Base-by-base conservation (phyloP, 2,797 vertebrate species). In the Poeciliopsis infans region DNA sequence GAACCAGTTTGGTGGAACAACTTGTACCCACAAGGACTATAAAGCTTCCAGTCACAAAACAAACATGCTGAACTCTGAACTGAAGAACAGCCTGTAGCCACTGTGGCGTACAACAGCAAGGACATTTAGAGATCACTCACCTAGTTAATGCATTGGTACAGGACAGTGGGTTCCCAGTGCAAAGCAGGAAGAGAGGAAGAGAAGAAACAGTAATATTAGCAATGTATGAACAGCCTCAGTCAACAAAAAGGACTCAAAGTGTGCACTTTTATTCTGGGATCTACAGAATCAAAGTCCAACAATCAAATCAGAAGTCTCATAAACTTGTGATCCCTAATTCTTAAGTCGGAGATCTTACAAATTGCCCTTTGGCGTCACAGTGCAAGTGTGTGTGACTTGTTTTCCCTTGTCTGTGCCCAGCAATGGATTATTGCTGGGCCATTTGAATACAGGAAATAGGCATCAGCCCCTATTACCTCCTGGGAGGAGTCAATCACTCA, bases 91-190 rank as follows among this genome's bases (percentile, higher is more conserved):
- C 5, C 13, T 47, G 33, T 20, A 33, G 1, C 28, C 28, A 66
- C n/a, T 39, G 33, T 20, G 16, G 8, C 3, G 47, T 43, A 70
- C 33, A 59, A 28, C 4, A 64, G 53, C 16, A 76, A 25, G 5
- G 66, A 11, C 36, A 68, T 75, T 10, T 20, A 23, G 39, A 5
- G 39, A 7, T 72, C 73, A 87, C 87, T 93, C 79, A 92, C 90
- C 89, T 89, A 75, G 71, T 74, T 49, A 79, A 79, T 3, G 36
- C 76, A 45, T 79, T 3, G 2, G n/a, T 46, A 31, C 41, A 76
- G 53, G 73, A 74, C 0, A 6, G 47, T 45, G 64, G 61, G 75
- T 31, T 28, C 2, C 53, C 75, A 51, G 45, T 31, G 11, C 39
- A 73, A 1, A 74, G 73, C 8, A 84, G 25, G 78, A 64, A 81